phyloP scores from a whole-genome alignment of 2,888 invertebrate genomes.

The Euplexia lucipara region DNA sequence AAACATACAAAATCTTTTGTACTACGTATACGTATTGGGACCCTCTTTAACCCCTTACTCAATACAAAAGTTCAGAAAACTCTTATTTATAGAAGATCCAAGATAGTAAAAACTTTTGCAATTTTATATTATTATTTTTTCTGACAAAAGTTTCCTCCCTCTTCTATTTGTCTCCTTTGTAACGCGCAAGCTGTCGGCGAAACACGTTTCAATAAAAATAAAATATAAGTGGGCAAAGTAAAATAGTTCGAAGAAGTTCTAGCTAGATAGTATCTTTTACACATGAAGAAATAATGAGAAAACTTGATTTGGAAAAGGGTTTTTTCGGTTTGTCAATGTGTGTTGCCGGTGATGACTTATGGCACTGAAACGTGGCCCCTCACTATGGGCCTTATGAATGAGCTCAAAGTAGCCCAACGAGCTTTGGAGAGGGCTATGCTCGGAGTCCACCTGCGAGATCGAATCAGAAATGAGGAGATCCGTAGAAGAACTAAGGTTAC shows the following conservation, averaged over 20 bases:
- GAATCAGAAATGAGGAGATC: too few species aligned
- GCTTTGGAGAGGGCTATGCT: too few species aligned
- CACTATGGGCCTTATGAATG: too few species aligned
- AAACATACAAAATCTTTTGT: neutral
- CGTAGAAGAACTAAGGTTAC: too few species aligned
- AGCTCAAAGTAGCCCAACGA: too few species aligned
- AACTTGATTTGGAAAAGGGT: neutral
- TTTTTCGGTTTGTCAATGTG: too few species aligned
- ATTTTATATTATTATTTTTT: conserved; percentile 45
- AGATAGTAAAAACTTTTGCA: conserved; percentile 51
- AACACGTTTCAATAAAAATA: conserved; percentile 17
- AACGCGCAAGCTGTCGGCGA: conserved; percentile 16
- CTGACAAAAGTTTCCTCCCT: neutral
- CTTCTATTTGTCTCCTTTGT: conserved; percentile 16
- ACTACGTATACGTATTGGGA: neutral
- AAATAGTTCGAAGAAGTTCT: conserved; percentile 2
- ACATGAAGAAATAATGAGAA: neutral
- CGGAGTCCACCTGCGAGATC: too few species aligned
- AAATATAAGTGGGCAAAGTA: conserved; percentile 4
- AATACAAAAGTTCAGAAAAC: conserved; percentile 29
- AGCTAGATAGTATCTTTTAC: too few species aligned
- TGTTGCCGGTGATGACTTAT: too few species aligned
- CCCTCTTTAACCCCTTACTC: conserved; percentile 19
- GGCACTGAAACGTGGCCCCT: too few species aligned
- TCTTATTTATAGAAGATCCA: conserved; percentile 24